Conservation (phyloP, 2,797 vertebrate genomes). For the Pangasius sanitwongsei region DNA sequence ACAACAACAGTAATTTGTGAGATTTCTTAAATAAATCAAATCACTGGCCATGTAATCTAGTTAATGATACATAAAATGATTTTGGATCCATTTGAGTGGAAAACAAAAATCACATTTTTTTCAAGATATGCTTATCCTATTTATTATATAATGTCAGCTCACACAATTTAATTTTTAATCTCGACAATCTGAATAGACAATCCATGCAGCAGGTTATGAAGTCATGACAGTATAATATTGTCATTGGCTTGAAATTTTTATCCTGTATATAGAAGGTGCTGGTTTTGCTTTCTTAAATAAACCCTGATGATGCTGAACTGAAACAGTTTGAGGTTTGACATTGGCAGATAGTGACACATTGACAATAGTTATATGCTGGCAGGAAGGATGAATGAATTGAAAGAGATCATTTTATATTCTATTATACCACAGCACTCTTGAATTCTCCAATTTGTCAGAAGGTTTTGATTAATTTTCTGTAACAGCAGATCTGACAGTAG, state of each 20-base stretch:
- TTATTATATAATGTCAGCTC: not conserved
- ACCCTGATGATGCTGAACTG: no score
- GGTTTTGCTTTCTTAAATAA: not conserved
- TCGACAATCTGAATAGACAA: no score
- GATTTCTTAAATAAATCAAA: not conserved
- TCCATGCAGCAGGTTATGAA: not conserved
- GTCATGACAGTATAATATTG: not conserved
- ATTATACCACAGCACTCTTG: not conserved
- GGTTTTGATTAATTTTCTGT: not conserved
- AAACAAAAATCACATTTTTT: not conserved
- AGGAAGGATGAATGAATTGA: not conserved
- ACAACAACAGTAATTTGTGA: not conserved
- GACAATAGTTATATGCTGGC: not conserved
- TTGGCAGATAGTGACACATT: not conserved
- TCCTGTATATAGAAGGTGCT: not conserved
- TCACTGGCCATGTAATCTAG: not conserved
- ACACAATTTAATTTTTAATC: not conserved
- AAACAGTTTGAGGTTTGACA: not conserved
- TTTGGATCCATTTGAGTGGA: not conserved
- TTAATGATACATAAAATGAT: not conserved
- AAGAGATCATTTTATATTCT: not conserved
- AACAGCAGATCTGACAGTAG: not conserved
- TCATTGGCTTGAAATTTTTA: not conserved
- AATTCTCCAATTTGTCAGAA: not conserved
- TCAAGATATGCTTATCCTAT: not conserved